These are phyloP conservation scores for Matsumyia berberina DNA, from an alignment of 2,888 invertebrate genomes.

Conservation along the genomic window DNA sequence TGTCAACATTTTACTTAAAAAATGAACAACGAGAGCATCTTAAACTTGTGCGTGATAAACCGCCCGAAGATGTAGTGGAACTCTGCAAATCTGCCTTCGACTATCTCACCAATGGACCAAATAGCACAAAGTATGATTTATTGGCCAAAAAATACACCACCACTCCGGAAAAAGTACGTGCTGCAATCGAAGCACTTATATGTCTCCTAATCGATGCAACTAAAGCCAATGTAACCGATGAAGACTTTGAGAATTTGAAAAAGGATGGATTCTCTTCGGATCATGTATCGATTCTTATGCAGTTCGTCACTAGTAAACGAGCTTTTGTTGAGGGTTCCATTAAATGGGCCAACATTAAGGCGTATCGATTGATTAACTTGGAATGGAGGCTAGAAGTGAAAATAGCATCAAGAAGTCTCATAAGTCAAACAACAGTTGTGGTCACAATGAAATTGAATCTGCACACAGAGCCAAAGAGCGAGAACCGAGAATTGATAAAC, in stretches of 20 bases:
- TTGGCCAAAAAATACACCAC: conserved; percentile 85
- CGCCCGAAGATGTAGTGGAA: conserved; percentile 86
- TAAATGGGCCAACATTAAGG: conserved; percentile 81
- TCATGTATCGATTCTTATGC: conserved; percentile 81
- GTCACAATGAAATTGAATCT: conserved; percentile 86
- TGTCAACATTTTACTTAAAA: conserved; percentile 82
- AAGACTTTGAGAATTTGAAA: conserved; percentile 78
- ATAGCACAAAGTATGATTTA: conserved; percentile 85
- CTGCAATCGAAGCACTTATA: conserved; percentile 89
- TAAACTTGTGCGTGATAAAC: conserved; percentile 85
- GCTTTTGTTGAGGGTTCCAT: conserved; percentile 82
- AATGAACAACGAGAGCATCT: conserved; percentile 87
- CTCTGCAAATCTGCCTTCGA: conserved; percentile 87
- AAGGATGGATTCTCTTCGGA: conserved; percentile 79
- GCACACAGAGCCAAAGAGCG: conserved; percentile 83
- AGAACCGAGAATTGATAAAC: conserved; percentile 81
- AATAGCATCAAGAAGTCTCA: conserved; percentile 86
- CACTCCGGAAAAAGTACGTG: conserved; percentile 85
- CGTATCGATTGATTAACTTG: conserved; percentile 85
- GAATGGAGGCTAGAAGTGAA: conserved; percentile 89
- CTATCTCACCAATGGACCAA: conserved; percentile 87
- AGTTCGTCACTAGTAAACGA: conserved; percentile 82
- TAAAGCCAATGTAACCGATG: conserved; percentile 87
- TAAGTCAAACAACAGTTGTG: conserved; percentile 86
- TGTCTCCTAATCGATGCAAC: conserved; percentile 89